Conservation (phyloP, 2,888 invertebrate genomes). For the Molorchus minor region DNA sequence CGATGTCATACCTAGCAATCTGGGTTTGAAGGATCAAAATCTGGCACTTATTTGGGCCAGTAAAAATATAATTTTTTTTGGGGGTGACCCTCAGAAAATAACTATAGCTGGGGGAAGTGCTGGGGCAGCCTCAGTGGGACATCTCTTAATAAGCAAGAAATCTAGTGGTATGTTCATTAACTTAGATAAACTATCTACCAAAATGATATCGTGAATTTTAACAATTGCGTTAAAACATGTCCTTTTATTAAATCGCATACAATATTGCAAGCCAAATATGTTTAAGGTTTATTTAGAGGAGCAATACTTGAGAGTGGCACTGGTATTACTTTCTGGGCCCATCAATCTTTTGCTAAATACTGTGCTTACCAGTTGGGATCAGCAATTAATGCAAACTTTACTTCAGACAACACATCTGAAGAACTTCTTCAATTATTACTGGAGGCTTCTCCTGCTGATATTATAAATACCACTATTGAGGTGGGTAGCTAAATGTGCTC, state of each 20-base stretch:
- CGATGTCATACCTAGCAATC: conserved; percentile 28
- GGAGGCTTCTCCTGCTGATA: conserved; percentile 4
- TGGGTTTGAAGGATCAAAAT: conserved; percentile 32
- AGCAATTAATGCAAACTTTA: conserved; percentile 3
- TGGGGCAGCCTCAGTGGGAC: conserved; percentile 29
- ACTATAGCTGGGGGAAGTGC: conserved; percentile 33
- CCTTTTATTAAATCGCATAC: too few species aligned
- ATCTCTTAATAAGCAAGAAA: conserved; percentile 20
- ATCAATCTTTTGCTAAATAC: background rate
- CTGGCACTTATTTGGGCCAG: conserved; percentile 31
- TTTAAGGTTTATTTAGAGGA: conserved; percentile 30
- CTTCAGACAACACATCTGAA: background rate
- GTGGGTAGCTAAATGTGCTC: too few species aligned
- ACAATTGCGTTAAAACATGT: too few species aligned
- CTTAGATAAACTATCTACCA: too few species aligned
- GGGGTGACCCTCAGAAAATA: conserved; percentile 25
- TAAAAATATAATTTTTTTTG: conserved; percentile 31
- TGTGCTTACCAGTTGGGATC: conserved; percentile 21
- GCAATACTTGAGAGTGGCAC: conserved; percentile 27
- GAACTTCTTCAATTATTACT: conserved; percentile 5
- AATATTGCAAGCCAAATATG: background rate
- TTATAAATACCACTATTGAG: background rate
- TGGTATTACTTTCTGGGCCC: background rate
- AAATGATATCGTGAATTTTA: too few species aligned
- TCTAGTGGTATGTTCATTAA: conserved; percentile 13